These are phyloP conservation scores for Xerus rutilus DNA, from an alignment of 2,797 vertebrate genomes.

Conservation along the genomic window DNA sequence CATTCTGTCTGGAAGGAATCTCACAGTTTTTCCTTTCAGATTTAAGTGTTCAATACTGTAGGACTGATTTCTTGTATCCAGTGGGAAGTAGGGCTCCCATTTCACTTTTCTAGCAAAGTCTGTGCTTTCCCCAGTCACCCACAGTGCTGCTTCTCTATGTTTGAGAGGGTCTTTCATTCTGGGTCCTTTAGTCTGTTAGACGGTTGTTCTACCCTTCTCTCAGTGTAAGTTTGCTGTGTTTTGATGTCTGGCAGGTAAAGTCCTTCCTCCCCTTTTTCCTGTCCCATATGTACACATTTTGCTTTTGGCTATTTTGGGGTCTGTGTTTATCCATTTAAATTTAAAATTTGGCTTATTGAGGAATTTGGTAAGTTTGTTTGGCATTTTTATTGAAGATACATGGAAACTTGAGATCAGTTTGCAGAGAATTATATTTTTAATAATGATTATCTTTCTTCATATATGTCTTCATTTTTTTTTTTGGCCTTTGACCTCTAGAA, in stretches of 20 bases:
- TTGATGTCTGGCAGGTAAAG: not conserved
- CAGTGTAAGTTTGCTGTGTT: not conserved
- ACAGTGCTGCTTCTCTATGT: not conserved
- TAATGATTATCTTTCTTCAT: not conserved
- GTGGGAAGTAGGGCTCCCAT: not conserved
- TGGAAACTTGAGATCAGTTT: not conserved
- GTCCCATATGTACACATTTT: not conserved
- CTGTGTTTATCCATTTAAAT: not conserved
- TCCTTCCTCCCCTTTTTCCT: not conserved
- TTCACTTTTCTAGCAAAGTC: not conserved
- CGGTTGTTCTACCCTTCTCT: not conserved
- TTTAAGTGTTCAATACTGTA: not conserved
- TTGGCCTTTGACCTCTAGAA: not conserved
- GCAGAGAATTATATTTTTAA: conserved; percentile 12
- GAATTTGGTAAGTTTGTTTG: conserved; percentile 8
- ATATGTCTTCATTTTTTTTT: not conserved
- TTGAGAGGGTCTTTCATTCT: not conserved
- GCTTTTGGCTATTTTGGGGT: not conserved
- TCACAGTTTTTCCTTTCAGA: not conserved
- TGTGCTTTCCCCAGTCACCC: not conserved
- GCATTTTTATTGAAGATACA: conserved; percentile 26
- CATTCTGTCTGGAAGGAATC: conserved; percentile 39
- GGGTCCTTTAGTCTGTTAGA: not conserved
- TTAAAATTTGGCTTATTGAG: not conserved
- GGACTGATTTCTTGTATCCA: not conserved